Conservation (phyloP, 2,113 vertebrate genomes). For the Daboia siamensis region DNA sequence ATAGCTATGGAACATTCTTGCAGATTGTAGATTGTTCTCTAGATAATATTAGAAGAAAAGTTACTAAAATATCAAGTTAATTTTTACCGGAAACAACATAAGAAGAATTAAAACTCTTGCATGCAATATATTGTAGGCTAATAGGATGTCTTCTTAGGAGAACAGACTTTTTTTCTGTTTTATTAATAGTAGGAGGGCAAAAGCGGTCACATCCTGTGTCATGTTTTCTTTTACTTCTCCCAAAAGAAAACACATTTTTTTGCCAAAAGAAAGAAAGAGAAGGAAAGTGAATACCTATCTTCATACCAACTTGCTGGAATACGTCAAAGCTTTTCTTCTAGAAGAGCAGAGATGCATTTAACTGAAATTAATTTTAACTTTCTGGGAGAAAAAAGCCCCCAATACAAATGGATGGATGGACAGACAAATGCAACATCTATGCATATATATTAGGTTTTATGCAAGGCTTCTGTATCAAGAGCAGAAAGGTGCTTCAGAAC, state of each 20-base stretch:
- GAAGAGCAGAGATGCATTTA: not conserved
- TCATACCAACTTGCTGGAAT: not conserved
- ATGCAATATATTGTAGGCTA: not conserved
- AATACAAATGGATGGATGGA: not conserved
- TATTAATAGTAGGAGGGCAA: not conserved
- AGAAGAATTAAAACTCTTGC: not conserved
- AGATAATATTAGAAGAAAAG: not conserved
- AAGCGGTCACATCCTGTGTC: not conserved
- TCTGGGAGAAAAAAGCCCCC: not conserved
- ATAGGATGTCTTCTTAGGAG: not conserved
- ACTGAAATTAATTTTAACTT: not conserved
- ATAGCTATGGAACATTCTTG: not conserved
- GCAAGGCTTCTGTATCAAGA: not conserved
- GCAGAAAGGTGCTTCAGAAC: not conserved
- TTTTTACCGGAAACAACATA: not conserved
- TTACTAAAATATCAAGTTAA: not conserved
- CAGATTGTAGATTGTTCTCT: not conserved
- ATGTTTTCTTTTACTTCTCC: conserved; percentile 2
- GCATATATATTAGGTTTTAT: not conserved
- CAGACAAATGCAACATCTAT: not conserved
- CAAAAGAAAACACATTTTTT: not conserved
- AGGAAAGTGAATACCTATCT: conserved; percentile 6
- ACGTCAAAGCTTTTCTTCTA: not conserved
- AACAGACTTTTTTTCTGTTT: not conserved
- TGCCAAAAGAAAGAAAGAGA: conserved; percentile 9